These are phyloP conservation scores for Tanaodytes sp. DNA, from an alignment of 2,888 invertebrate genomes.

Conservation along the genomic window DNA sequence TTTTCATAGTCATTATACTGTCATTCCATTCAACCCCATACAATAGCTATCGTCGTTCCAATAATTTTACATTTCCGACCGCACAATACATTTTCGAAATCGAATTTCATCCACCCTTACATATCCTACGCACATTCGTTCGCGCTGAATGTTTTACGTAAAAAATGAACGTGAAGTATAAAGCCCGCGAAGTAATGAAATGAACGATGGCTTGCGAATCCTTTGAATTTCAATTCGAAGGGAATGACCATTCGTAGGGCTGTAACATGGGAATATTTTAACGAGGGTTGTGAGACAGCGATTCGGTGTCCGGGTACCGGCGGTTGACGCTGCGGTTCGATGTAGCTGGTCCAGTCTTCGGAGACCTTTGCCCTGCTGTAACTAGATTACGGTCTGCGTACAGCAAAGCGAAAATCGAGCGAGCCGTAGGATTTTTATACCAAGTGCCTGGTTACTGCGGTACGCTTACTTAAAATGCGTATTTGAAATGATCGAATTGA, in stretches of 20 bases:
- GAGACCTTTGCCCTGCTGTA: slow-evolving; percentile 21
- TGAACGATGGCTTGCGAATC: slow-evolving; percentile 12
- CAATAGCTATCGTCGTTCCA: too few relatives aligned
- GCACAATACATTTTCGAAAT: too few relatives aligned
- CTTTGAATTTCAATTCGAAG: slow-evolving; percentile 31
- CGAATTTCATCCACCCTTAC: too few relatives aligned
- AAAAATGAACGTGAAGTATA: background rate
- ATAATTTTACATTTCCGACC: too few relatives aligned
- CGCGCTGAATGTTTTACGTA: too few relatives aligned
- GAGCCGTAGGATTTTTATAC: background rate
- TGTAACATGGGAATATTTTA: slow-evolving; percentile 26
- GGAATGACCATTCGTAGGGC: background rate
- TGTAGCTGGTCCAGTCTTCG: slow-evolving; percentile 21
- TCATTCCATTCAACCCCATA: too few relatives aligned
- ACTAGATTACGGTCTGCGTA: slow-evolving; percentile 29
- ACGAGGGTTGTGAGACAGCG: slow-evolving; percentile 21
- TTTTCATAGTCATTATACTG: too few relatives aligned
- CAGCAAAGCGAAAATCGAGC: slow-evolving; percentile 16
- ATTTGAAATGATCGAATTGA: too few relatives aligned
- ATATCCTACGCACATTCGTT: too few relatives aligned
- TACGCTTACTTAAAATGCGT: too few relatives aligned
- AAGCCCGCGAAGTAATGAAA: slow-evolving; percentile 7
- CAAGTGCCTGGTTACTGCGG: too few relatives aligned
- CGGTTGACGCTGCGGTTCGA: slow-evolving; percentile 20
- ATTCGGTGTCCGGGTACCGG: slow-evolving; percentile 7